These are phyloP conservation scores for Sipunculus nudus DNA, from an alignment of 2,888 invertebrate genomes.

Conservation along the genomic window DNA sequence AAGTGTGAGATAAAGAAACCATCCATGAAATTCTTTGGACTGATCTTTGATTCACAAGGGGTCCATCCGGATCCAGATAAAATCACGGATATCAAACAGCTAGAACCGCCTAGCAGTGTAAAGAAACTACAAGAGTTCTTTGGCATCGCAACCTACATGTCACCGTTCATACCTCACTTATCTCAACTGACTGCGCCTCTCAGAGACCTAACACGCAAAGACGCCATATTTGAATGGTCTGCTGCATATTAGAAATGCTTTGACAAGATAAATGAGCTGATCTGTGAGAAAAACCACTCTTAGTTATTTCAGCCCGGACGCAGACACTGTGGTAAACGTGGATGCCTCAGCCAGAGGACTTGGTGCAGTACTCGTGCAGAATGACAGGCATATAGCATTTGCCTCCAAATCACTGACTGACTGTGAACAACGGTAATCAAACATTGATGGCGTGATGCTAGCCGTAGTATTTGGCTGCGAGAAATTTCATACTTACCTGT, in stretches of 20 bases:
- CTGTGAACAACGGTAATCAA: constrained; percentile 18
- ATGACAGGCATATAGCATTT: constrained; percentile 17
- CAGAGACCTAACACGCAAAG: constrained; percentile 24
- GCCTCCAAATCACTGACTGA: constrained; percentile 25
- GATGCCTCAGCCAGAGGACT: constrained; percentile 24
- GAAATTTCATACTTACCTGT: constrained; percentile 28
- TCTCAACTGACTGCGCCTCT: constrained; percentile 14
- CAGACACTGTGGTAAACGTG: constrained; percentile 5
- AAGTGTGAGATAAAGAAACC: background rate
- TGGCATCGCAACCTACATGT: constrained; percentile 26
- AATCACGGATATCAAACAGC: constrained; percentile 16
- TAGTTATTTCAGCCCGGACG: constrained; percentile 12
- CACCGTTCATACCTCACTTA: constrained; percentile 21
- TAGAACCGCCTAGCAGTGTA: constrained; percentile 17
- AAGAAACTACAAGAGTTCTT: constrained; percentile 28
- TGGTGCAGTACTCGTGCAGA: constrained; percentile 27
- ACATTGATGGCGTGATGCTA: constrained; percentile 33
- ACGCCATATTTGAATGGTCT: constrained; percentile 17
- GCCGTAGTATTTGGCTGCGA: constrained; percentile 30
- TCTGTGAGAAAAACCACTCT: no score
- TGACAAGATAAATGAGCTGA: no score
- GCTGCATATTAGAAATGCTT: no score
- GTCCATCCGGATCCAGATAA: constrained; percentile 29
- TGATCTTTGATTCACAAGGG: constrained; percentile 17
- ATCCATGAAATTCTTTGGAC: constrained; percentile 29